Conservation (phyloP, 2,113 vertebrate genomes). For the Grantiella picta region DNA sequence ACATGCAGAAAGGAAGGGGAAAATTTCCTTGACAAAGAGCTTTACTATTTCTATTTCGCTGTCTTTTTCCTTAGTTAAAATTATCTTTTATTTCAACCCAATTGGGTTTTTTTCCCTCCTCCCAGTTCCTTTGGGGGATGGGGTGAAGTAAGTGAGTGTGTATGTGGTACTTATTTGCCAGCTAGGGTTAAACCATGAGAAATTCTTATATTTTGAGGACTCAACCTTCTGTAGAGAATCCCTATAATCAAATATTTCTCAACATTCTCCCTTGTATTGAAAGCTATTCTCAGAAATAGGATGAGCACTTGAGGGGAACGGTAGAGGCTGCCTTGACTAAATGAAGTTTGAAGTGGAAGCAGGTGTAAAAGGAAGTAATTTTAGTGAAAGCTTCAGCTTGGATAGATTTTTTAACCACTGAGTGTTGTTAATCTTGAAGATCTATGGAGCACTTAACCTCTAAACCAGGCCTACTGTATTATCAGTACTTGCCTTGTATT, state of each 20-base stretch:
- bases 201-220: not conserved
- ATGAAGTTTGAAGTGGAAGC: constrained; percentile 32
- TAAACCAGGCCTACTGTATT: not conserved
- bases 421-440: not conserved
- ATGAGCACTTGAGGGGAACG: not conserved
- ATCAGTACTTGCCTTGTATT: not conserved
- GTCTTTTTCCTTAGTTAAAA: not conserved
- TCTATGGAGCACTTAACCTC: not conserved
- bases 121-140: not conserved
- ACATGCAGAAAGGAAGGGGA: not conserved
- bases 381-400: not conserved
- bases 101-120: not conserved
- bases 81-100: not conserved
- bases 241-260: constrained; percentile 32
- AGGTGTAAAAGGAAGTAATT: not conserved
- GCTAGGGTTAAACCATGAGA: not conserved
- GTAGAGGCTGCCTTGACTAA: not conserved
- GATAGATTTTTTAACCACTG: not conserved
- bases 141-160: not conserved
- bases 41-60: not conserved
- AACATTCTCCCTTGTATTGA: not conserved
- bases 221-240: not conserved
- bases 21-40: not conserved
- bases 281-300: not conserved
- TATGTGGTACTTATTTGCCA: not conserved